These are phyloP conservation scores for Fukomys damarensis DNA, from an alignment of 2,113 vertebrate species.

Conservation along the genomic window DNA sequence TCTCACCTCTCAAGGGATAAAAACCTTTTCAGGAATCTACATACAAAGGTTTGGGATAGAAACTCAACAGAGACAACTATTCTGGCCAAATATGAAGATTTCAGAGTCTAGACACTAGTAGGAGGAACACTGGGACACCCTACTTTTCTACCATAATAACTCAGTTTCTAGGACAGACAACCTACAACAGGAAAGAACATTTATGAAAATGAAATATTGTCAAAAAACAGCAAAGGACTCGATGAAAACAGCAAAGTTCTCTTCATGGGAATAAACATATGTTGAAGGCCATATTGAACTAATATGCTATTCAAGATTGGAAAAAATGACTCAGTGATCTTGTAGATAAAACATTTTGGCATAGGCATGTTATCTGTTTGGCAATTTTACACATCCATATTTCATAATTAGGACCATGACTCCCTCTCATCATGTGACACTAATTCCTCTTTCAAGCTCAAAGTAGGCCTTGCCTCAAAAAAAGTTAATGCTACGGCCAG, in stretches of 20 bases:
- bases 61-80: not conserved
- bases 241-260: not conserved
- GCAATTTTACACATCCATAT: conserved; percentile 52
- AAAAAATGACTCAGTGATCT: conserved; percentile 53
- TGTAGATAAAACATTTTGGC: conserved; percentile 43
- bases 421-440: conserved; percentile 1
- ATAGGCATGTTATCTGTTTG: conserved; percentile 31
- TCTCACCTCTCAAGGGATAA: not conserved
- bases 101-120: not conserved
- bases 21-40: not conserved
- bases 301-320: not conserved
- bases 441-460: conserved; percentile 42
- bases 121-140: not conserved
- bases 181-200: not conserved
- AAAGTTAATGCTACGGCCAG: too few relatives aligned
- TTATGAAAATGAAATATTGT: conserved; percentile 40
- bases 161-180: not conserved
- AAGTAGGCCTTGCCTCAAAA: conserved; percentile 53
- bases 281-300: conserved; percentile 29
- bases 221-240: conserved; percentile 15
- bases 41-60: not conserved
- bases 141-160: not conserved
- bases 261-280: conserved; percentile 14
- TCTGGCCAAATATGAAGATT: not conserved
- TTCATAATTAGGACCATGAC: conserved; percentile 35